Percentiles rank a stretch among this genome's conserved stretches.
phyloP scores from a whole-genome alignment of 2,888 invertebrate species.

The Rutpela maculata region DNA sequence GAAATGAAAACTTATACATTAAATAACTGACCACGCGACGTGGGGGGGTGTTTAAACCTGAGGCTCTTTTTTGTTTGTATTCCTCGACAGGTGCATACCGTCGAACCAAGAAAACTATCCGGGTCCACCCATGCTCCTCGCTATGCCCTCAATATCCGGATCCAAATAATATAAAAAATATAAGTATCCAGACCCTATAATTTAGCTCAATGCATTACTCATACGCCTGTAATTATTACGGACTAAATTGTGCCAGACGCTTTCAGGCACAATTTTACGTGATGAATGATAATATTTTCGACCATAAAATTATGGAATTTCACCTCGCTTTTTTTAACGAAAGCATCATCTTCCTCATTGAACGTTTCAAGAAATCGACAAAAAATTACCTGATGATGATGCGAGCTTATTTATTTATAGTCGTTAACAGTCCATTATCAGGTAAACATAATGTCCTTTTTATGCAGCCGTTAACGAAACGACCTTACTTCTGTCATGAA shows the following conservation, averaged over 20 bases:
- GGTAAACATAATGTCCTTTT: slow-evolving; percentile 25
- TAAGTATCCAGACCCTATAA: neutral
- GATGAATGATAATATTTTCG: slow-evolving; percentile 1
- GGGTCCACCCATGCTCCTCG: too few relatives aligned
- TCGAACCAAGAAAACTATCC: too few relatives aligned
- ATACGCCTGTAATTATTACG: neutral
- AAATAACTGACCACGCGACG: too few relatives aligned
- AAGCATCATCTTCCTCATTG: slow-evolving; percentile 1
- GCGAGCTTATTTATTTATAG: slow-evolving; percentile 12
- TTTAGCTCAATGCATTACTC: slow-evolving; percentile 1
- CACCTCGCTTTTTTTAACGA: neutral
- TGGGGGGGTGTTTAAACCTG: too few relatives aligned
- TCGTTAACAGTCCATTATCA: slow-evolving; percentile 28
- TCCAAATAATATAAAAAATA: too few relatives aligned
- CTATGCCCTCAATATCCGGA: too few relatives aligned
- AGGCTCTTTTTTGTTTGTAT: too few relatives aligned
- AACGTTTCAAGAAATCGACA: slow-evolving; percentile 14
- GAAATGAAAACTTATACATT: too few relatives aligned
- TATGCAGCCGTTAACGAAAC: slow-evolving; percentile 20
- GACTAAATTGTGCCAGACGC: neutral
- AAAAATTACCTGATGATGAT: slow-evolving; percentile 2
- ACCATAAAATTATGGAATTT: neutral
- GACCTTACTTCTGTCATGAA: slow-evolving; percentile 31
- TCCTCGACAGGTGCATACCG: too few relatives aligned
- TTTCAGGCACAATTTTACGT: neutral